A percentile compares a stretch with the other conserved stretches of the same genome.
These are phyloP conservation scores for Leptopilina drosophilae DNA, from an alignment of 2,888 invertebrate species.

Conservation along the genomic window DNA sequence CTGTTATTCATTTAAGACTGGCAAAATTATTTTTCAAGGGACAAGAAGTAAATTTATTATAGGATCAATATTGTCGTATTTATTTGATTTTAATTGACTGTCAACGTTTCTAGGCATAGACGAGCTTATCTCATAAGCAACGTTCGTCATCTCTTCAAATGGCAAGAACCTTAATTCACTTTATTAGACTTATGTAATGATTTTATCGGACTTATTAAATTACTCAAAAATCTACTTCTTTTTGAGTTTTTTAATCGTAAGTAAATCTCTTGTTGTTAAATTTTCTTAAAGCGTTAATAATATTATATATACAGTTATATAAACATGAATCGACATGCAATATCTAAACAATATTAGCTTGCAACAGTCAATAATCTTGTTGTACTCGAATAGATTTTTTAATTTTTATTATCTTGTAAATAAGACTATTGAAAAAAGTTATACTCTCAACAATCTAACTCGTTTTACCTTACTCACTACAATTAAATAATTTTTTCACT, in stretches of 20 bases:
- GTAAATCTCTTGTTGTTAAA: conserved; percentile 46
- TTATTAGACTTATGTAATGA: conserved; percentile 57
- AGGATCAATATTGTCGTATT: conserved; percentile 64
- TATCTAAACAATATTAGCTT: conserved; percentile 46
- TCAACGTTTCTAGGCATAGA: conserved; percentile 52
- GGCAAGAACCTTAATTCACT: conserved; percentile 67
- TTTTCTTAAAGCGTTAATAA: conserved; percentile 58
- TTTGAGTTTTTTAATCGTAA: conserved; percentile 37
- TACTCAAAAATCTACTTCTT: conserved; percentile 38
- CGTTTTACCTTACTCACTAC: not conserved
- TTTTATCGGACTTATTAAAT: conserved; percentile 42
- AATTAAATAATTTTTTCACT: too few species aligned
- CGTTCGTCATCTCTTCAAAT: conserved; percentile 57
- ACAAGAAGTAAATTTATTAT: conserved; percentile 21
- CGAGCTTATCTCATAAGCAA: conserved; percentile 28
- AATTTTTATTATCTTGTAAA: conserved; percentile 2
- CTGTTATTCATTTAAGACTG: conserved; percentile 60
- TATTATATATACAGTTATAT: conserved; percentile 44
- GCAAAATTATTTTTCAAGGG: conserved; percentile 52
- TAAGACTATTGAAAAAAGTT: conserved; percentile 2
- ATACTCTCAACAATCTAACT: not conserved
- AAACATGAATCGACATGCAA: conserved; percentile 45
- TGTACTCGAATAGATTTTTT: conserved; percentile 44
- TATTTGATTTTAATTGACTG: conserved; percentile 72
- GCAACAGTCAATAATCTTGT: conserved; percentile 54